phyloP scores from a whole-genome alignment of 30 jellyfish, hydroid and myxozoan species.

The Euphysa ruthae region DNA sequence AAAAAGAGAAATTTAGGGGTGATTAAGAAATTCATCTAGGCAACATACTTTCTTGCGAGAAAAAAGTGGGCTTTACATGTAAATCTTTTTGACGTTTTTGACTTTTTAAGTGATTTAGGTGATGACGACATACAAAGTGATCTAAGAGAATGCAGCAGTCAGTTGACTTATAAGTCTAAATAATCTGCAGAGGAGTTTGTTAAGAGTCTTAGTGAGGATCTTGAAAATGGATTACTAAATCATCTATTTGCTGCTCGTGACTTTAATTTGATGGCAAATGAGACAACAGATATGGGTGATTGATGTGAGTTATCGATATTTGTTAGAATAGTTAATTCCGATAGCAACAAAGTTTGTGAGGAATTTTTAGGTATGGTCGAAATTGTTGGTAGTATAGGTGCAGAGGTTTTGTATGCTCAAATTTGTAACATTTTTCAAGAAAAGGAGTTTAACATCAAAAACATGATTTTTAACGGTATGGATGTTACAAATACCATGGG shows the following conservation, averaged over 20 bases:
- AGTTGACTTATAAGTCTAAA: background rate
- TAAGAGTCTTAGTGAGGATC: background rate
- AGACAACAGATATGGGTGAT: constrained; percentile 7
- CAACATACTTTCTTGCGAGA: background rate
- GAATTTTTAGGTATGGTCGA: background rate
- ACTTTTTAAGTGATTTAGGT: background rate
- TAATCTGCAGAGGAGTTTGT: background rate
- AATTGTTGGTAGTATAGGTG: background rate
- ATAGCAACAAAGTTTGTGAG: background rate
- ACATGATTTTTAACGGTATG: background rate
- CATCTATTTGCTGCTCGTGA: background rate
- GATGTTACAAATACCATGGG: too few relatives aligned
- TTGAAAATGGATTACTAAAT: background rate
- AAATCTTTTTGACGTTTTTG: background rate
- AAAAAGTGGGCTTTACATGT: background rate
- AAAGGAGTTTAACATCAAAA: background rate
- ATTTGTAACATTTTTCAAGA: background rate
- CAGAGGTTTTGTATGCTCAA: background rate
- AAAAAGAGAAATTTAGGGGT: constrained; percentile 1
- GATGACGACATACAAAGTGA: too few relatives aligned
- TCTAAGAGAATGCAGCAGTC: background rate
- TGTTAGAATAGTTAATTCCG: background rate
- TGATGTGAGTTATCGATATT: background rate
- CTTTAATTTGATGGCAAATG: background rate
- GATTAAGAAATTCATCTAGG: background rate